A percentile compares a stretch with the other conserved stretches of the same genome.
Evolutionary conservation across 2,888 invertebrate species (phyloP).

Genomic region (Antitype chi): DNA sequence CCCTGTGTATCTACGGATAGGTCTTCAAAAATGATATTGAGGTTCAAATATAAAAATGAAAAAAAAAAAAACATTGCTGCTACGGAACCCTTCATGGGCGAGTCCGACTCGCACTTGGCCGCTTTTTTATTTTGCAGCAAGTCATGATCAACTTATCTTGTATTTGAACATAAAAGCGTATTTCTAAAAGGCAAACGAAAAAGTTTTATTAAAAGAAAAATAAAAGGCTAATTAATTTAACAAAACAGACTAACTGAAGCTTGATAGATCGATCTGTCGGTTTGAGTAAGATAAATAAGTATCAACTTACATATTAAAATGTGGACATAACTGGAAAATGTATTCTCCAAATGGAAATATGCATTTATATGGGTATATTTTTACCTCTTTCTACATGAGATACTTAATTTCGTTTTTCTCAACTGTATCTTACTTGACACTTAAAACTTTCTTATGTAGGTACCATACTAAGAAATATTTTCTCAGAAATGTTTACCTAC

Average conservation of each 20-base stretch:
- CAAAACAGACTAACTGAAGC: constrained; percentile 12
- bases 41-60: too few relatives aligned
- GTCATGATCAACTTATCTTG: background rate
- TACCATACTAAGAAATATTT: constrained; percentile 8
- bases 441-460: constrained; percentile 19
- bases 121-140: background rate
- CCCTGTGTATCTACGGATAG: too few relatives aligned
- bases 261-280: background rate
- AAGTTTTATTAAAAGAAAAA: constrained; percentile 18
- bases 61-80: too few relatives aligned
- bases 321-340: background rate
- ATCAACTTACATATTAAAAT: constrained; percentile 7
- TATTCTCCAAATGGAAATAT: background rate
- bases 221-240: constrained; percentile 18
- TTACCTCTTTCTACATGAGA: background rate
- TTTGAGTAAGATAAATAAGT: constrained; percentile 26
- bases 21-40: too few relatives aligned
- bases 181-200: background rate
- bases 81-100: too few relatives aligned
- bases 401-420: background rate
- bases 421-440: background rate
- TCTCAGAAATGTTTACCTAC: constrained; percentile 10
- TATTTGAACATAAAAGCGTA: background rate
- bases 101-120: too few relatives aligned
- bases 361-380: background rate